Percentiles rank a stretch among this genome's conserved stretches.
Evolutionary conservation across 37 sponge, comb jelly and placozoan genomes (phyloP).

Genomic region (Amphimedon queenslandica): DNA sequence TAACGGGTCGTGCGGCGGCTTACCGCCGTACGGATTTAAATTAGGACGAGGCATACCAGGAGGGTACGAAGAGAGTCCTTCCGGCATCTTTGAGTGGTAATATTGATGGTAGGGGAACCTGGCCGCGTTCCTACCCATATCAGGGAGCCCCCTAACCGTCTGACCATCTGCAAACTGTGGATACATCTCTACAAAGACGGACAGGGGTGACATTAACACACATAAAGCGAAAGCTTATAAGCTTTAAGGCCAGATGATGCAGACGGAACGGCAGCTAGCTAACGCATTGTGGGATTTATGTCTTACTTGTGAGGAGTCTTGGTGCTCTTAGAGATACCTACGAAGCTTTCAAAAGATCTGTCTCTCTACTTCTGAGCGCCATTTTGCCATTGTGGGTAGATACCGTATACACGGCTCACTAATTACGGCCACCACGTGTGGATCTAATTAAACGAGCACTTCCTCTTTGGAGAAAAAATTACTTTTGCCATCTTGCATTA

Average conservation of each 20-base stretch:
- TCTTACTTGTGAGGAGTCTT: too few relatives aligned
- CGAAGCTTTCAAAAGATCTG: too few relatives aligned
- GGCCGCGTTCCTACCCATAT: background rate
- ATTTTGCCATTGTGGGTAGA: slow-evolving; percentile 62
- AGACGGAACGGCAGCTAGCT: too few relatives aligned
- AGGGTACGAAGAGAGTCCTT: slow-evolving; percentile 9
- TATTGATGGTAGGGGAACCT: slow-evolving; percentile 20
- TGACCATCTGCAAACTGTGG: slow-evolving; percentile 41
- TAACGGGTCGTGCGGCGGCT: slow-evolving; percentile 21
- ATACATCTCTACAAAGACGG: slow-evolving; percentile 23
- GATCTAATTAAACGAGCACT: too few relatives aligned
- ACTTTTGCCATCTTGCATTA: background rate
- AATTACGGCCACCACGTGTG: slow-evolving; percentile 1
- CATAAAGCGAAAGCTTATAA: too few relatives aligned
- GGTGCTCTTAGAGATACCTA: too few relatives aligned
- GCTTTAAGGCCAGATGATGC: too few relatives aligned
- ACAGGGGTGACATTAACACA: too few relatives aligned
- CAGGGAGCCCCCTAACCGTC: slow-evolving; percentile 10
- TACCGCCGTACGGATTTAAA: slow-evolving; percentile 19
- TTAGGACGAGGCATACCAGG: slow-evolving; percentile 1
- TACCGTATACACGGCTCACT: slow-evolving; percentile 63
- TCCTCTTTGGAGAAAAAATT: background rate
- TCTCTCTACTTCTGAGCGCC: slow-evolving; percentile 16
- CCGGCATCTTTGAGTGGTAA: slow-evolving; percentile 41
- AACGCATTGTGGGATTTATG: too few relatives aligned